Conservation (phyloP, 2,797 vertebrate genomes). For the Scolopax bukidnonensis region DNA sequence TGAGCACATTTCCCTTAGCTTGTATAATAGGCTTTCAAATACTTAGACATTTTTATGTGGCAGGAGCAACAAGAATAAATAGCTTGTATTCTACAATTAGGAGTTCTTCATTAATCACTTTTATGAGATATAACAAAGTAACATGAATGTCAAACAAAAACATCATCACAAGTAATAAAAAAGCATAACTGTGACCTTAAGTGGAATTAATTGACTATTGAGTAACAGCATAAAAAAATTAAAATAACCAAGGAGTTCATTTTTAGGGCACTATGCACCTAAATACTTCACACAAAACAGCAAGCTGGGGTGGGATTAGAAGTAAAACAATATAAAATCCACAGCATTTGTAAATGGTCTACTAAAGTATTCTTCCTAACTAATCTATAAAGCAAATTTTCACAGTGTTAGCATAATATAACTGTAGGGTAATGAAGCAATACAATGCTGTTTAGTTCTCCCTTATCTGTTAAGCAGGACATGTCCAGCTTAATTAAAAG, state of each 20-base stretch:
- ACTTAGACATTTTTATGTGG: background rate
- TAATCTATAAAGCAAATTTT: background rate
- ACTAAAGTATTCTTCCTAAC: background rate
- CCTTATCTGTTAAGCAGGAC: background rate
- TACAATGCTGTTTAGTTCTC: background rate
- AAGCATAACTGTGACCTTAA: slow-evolving; percentile 8
- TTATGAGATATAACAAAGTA: background rate
- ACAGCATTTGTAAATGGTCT: background rate
- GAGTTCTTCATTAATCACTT: slow-evolving; percentile 10
- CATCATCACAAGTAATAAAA: slow-evolving; percentile 6
- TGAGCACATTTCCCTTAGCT: background rate
- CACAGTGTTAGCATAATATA: background rate
- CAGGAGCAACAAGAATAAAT: background rate
- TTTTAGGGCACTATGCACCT: background rate
- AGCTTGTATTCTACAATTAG: background rate
- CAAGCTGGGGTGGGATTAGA: background rate
- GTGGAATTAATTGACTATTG: slow-evolving; percentile 3
- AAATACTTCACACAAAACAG: background rate
- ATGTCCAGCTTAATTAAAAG: background rate
- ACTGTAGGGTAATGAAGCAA: background rate
- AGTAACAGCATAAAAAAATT: background rate
- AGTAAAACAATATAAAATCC: background rate
- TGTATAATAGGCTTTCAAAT: background rate
- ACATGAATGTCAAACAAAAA: slow-evolving; percentile 46
- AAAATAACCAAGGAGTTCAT: slow-evolving; percentile 22